Conservation (phyloP, 2,888 invertebrate genomes). For the Parnassius smintheus region DNA sequence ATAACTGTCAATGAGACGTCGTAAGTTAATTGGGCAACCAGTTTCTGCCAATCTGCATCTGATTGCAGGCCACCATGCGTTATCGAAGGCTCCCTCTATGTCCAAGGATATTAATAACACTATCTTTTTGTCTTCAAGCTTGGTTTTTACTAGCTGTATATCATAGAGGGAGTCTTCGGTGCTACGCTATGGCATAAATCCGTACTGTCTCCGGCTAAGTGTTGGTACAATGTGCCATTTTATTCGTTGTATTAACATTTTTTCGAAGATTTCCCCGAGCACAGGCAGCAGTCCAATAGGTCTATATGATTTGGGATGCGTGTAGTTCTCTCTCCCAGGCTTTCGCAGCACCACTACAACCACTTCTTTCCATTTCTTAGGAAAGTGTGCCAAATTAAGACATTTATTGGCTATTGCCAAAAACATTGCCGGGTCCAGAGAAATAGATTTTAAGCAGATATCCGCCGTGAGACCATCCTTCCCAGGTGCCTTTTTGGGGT, state of each 20-base stretch:
- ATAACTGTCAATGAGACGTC: too few relatives aligned
- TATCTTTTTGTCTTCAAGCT: not conserved
- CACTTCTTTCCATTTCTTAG: not conserved
- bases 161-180: not conserved
- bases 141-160: not conserved
- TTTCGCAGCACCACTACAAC: not conserved
- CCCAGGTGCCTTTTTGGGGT: too few relatives aligned
- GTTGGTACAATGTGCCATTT: not conserved
- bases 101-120: not conserved
- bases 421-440: too few relatives aligned
- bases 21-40: too few relatives aligned
- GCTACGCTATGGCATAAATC: conserved; percentile 2
- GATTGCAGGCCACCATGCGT: too few relatives aligned
- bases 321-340: too few relatives aligned
- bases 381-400: not conserved
- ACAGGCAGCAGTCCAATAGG: not conserved
- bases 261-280: conserved; percentile 7
- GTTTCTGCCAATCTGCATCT: too few relatives aligned
- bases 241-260: not conserved
- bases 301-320: too few relatives aligned
- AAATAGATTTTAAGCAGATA: too few relatives aligned
- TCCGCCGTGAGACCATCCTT: too few relatives aligned
- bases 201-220: not conserved
- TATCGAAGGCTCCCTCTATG: not conserved
- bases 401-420: not conserved